These are phyloP conservation scores for Lepus europaeus DNA, from an alignment of 2,113 vertebrate genomes.

Conservation along the genomic window DNA sequence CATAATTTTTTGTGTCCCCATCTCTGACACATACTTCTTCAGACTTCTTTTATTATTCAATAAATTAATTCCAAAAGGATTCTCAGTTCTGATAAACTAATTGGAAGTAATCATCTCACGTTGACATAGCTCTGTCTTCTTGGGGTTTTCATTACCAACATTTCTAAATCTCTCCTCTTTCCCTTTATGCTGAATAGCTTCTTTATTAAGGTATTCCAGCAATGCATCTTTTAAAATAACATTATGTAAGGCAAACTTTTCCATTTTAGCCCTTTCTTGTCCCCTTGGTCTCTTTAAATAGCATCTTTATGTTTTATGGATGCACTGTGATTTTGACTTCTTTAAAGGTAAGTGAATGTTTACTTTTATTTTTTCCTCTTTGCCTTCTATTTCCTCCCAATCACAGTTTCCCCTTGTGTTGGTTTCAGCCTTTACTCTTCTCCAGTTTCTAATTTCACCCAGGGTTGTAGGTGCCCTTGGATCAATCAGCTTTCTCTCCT, in stretches of 20 bases:
- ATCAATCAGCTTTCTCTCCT: background rate
- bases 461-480: accelerated
- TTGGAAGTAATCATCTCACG: background rate
- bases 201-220: background rate
- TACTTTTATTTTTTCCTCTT: background rate
- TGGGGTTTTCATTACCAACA: background rate
- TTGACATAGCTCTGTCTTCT: background rate
- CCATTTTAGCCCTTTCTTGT: background rate
- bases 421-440: background rate
- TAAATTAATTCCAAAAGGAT: background rate
- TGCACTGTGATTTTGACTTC: background rate
- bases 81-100: background rate
- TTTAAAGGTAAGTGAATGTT: background rate
- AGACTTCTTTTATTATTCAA: background rate
- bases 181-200: background rate
- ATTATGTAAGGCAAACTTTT: background rate
- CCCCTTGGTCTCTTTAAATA: background rate
- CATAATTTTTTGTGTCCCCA: background rate
- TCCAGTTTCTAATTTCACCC: background rate
- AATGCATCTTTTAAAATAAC: background rate
- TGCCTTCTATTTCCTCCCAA: background rate
- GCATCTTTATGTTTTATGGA: background rate
- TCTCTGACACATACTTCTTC: background rate
- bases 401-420: background rate
- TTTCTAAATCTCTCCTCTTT: background rate